Percentiles rank a stretch among this genome's conserved stretches.
These are phyloP conservation scores for Conus canariensis DNA, from an alignment of 2,888 invertebrate genomes.

Conservation along the genomic window DNA sequence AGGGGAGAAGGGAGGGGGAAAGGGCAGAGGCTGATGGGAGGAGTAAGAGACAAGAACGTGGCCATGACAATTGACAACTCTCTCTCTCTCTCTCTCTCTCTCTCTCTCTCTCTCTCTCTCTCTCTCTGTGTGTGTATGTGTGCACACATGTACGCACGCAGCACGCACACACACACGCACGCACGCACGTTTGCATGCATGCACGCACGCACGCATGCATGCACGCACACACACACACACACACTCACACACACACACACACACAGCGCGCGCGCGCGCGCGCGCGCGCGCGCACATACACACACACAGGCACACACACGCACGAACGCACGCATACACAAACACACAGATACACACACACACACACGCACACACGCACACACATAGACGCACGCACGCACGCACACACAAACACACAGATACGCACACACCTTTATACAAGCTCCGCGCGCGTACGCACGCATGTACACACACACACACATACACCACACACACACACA, in stretches of 20 bases:
- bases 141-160: no score
- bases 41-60: no score
- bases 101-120: no score
- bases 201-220: no score
- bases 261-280: no score
- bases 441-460: neutral
- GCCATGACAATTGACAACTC: no score
- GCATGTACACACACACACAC: neutral
- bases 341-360: neutral
- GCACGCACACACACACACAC: neutral
- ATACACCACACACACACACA: no score
- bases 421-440: neutral
- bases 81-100: no score
- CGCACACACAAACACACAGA: neutral
- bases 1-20: no score
- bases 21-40: no score
- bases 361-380: constrained; percentile 14
- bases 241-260: neutral
- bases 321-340: neutral
- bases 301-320: neutral
- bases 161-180: neutral
- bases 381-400: constrained; percentile 1
- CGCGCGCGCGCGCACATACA: neutral
- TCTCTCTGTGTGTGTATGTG: no score
- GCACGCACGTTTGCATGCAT: no score